Evolutionary conservation across 2,113 vertebrate genomes (phyloP).

Genomic region (Tympanuchus pallidicinctus): DNA sequence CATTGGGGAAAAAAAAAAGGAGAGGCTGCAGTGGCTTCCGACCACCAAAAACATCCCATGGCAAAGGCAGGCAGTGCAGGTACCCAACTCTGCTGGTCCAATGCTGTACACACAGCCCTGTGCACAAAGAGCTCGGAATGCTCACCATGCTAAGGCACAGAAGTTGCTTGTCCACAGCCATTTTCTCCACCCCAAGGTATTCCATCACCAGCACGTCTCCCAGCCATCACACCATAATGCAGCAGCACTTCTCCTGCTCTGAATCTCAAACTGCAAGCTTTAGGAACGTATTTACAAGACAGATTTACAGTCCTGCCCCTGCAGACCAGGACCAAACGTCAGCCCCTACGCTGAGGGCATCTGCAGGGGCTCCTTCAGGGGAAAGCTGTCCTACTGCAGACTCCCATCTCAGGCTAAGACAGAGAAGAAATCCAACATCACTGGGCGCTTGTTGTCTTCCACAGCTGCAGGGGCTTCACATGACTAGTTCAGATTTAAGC

Average conservation of each 20-base stretch:
- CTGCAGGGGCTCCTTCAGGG: neutral
- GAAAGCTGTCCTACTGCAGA: neutral
- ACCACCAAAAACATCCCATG: neutral
- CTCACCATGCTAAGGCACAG: neutral
- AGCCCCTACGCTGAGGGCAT: neutral
- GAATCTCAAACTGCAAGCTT: neutral
- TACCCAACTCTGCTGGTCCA: rapidly evolving
- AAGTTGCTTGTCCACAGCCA: neutral
- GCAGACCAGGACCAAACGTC: neutral
- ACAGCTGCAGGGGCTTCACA: neutral
- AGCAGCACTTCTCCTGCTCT: neutral
- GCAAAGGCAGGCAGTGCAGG: neutral
- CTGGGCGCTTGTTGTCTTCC: neutral
- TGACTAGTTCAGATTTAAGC: neutral
- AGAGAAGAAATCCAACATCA: neutral
- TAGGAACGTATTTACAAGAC: neutral
- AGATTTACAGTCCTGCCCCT: neutral
- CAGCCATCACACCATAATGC: neutral
- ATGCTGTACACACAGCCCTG: neutral
- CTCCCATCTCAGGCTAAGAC: neutral
- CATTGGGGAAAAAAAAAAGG: neutral
- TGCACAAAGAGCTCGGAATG: neutral
- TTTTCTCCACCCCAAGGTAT: neutral
- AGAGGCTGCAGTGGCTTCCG: neutral
- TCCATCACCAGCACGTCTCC: neutral